These are phyloP conservation scores for Halocynthia roretzi DNA, from an alignment of 23 tunicate species.

Conservation along the genomic window DNA sequence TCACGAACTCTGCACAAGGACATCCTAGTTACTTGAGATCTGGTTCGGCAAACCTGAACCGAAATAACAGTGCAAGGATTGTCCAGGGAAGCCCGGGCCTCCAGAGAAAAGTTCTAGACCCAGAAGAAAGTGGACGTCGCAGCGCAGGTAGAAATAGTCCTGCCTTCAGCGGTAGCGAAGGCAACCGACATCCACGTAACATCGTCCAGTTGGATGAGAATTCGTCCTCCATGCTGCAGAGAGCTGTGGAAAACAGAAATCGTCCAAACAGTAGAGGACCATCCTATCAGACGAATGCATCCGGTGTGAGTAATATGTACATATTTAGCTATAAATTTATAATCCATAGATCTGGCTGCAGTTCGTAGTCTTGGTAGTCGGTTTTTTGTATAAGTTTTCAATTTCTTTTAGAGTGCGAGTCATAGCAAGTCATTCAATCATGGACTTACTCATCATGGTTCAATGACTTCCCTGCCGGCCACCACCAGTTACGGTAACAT, in stretches of 20 bases:
- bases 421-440: too few relatives aligned
- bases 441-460: constrained; percentile 59
- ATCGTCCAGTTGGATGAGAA: constrained; percentile 45
- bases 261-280: constrained; percentile 9
- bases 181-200: constrained; percentile 22
- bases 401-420: too few relatives aligned
- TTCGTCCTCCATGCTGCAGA: constrained; percentile 40
- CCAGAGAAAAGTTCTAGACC: constrained; percentile 43
- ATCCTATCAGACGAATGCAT: not conserved
- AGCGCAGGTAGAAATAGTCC: constrained; percentile 31
- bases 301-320: constrained; percentile 6
- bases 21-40: constrained; percentile 32
- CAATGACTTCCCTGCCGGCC: constrained; percentile 58
- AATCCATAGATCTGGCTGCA: not conserved
- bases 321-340: not conserved
- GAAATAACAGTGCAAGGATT: constrained; percentile 70
- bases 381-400: too few relatives aligned
- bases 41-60: constrained; percentile 46
- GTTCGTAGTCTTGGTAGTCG: not conserved
- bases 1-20: constrained; percentile 2
- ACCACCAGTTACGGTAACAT: constrained; percentile 26
- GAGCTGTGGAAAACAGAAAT: constrained; percentile 31
- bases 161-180: constrained; percentile 1
- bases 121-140: constrained; percentile 18
- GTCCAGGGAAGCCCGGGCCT: constrained; percentile 28